phyloP scores from a whole-genome alignment of 2,888 invertebrate genomes.

The Pyralis farinalis region DNA sequence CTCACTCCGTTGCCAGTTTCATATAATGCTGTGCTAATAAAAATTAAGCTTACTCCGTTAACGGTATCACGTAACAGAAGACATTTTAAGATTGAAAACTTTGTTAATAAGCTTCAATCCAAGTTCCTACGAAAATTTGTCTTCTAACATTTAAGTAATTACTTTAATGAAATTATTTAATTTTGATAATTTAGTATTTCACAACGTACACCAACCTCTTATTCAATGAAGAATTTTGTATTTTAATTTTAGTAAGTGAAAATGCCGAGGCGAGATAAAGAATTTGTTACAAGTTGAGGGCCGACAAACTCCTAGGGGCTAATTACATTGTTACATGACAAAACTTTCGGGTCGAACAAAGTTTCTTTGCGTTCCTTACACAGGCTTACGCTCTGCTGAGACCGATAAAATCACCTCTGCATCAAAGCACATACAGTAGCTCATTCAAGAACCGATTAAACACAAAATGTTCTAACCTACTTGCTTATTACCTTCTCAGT shows the following conservation, averaged over 20 bases:
- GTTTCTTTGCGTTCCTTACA: conserved; percentile 68
- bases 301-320: conserved; percentile 60
- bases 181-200: conserved; percentile 20
- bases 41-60: too few species aligned
- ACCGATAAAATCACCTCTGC: conserved; percentile 62
- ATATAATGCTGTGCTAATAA: too few species aligned
- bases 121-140: not conserved
- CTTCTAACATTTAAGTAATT: conserved; percentile 1
- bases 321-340: conserved; percentile 76
- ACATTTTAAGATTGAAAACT: not conserved
- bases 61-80: not conserved
- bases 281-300: conserved; percentile 63
- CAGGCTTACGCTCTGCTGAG: conserved; percentile 49
- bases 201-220: conserved; percentile 30
- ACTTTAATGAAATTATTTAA: conserved; percentile 8
- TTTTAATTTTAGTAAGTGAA: conserved; percentile 60
- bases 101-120: not conserved
- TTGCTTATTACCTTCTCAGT: too few species aligned
- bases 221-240: conserved; percentile 44
- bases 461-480: too few species aligned
- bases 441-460: conserved; percentile 39
- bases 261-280: conserved; percentile 65
- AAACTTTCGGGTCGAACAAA: conserved; percentile 70
- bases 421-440: conserved; percentile 50
- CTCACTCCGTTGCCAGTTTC: too few species aligned